Percentiles rank a stretch among this genome's conserved stretches.
phyloP scores from a whole-genome alignment of 2,113 vertebrate genomes.

The Nesoenas mayeri region DNA sequence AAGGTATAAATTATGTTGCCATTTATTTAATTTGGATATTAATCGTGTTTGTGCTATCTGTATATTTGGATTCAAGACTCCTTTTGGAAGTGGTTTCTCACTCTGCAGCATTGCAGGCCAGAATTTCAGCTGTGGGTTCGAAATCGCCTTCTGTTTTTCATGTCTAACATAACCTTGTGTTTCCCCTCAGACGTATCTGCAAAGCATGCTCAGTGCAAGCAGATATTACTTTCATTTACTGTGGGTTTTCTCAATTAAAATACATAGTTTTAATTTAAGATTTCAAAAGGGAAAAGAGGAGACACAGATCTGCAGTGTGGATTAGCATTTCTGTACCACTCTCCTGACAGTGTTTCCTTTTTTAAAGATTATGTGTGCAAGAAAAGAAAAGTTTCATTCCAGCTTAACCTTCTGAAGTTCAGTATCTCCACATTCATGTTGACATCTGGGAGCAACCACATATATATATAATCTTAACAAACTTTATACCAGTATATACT shows the following conservation, averaged over 20 bases:
- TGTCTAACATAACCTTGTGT: not conserved
- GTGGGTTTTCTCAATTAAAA: not conserved
- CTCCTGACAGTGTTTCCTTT: not conserved
- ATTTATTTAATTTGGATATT: not conserved
- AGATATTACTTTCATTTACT: not conserved
- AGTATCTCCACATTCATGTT: accelerated
- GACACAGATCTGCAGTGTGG: accelerated
- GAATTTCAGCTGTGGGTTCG: not conserved
- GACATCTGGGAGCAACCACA: not conserved
- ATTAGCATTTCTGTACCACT: not conserved
- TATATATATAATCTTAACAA: not conserved
- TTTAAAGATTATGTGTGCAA: not conserved
- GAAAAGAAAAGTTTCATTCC: not conserved
- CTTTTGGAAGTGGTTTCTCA: not conserved
- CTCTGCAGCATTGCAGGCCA: not conserved
- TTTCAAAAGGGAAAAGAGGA: not conserved
- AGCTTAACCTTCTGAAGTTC: not conserved
- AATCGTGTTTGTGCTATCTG: not conserved
- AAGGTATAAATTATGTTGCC: slow-evolving; percentile 4
- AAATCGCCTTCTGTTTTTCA: not conserved
- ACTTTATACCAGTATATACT: not conserved
- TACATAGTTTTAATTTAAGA: not conserved
- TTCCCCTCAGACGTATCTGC: not conserved
- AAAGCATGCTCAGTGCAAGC: not conserved
- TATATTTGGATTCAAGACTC: not conserved